Conservation (phyloP, 2,888 invertebrate genomes). For the Sepiola atlantica region DNA sequence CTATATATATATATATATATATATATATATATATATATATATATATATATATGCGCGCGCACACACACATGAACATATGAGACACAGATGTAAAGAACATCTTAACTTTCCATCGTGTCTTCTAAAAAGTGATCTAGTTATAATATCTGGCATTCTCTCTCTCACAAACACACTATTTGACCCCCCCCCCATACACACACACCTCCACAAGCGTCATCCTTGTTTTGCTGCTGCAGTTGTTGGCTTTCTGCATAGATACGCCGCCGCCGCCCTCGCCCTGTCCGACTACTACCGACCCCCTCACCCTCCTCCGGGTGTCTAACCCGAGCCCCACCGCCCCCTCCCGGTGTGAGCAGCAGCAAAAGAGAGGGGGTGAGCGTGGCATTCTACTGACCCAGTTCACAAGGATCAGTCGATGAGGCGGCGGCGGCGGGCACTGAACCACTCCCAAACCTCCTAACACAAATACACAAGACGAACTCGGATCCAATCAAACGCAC, state of each 20-base stretch:
- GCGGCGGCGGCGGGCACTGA: neutral
- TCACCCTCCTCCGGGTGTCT: neutral
- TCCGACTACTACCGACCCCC: neutral
- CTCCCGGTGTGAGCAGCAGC: neutral
- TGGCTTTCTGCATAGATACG: neutral
- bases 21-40: too few species aligned
- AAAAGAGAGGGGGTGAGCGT: neutral
- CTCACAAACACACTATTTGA: too few species aligned
- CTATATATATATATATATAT: too few species aligned
- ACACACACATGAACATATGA: too few species aligned
- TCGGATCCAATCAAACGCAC: neutral
- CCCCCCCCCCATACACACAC: too few species aligned
- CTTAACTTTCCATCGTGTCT: too few species aligned
- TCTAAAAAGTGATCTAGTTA: too few species aligned
- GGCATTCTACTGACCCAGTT: constrained; percentile 9
- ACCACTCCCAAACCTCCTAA: constrained; percentile 11
- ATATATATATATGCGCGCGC: too few species aligned
- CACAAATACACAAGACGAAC: neutral
- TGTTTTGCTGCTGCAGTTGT: neutral
- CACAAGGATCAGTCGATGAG: neutral
- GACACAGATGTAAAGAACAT: too few species aligned
- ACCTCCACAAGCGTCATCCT: too few species aligned
- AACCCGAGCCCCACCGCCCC: neutral
- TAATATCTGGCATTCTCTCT: too few species aligned
- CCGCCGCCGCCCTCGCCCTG: neutral